Conservation (phyloP, 2,113 vertebrate genomes). For the Chiloscyllium plagiosum region DNA sequence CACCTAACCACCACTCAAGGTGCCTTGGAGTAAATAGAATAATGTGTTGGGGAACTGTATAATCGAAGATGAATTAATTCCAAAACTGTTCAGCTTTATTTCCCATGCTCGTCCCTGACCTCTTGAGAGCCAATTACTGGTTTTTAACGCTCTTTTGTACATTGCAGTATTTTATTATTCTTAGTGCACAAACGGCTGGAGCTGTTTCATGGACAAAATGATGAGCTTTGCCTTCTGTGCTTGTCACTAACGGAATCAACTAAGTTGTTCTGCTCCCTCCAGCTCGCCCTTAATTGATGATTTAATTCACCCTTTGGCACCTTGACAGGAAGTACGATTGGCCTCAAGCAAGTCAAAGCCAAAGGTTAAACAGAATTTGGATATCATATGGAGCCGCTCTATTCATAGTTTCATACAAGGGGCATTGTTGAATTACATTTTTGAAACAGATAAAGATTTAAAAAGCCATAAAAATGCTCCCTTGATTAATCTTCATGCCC, state of each 20-base stretch:
- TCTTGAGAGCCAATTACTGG: neutral
- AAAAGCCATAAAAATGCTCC: neutral
- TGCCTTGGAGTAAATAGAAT: neutral
- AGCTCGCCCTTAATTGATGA: too few species aligned
- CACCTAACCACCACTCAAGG: neutral
- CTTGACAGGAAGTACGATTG: neutral
- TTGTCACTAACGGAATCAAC: neutral
- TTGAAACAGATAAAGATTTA: neutral
- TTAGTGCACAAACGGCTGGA: neutral
- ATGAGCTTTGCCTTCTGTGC: neutral
- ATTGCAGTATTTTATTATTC: neutral
- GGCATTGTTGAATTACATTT: neutral
- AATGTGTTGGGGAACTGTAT: neutral
- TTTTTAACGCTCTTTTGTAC: neutral
- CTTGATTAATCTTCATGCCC: neutral
- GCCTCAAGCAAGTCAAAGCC: neutral
- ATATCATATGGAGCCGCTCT: neutral
- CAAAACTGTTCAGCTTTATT: neutral
- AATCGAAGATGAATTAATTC: neutral
- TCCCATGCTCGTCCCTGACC: neutral
- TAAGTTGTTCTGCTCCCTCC: neutral
- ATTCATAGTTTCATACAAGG: neutral
- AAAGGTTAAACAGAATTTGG: neutral
- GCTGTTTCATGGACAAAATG: neutral
- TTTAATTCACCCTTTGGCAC: neutral